A percentile compares a stretch with the other conserved stretches of the same genome.
These are phyloP conservation scores for Chondrilla cf. caribensis DNA, from an alignment of 37 sponge, comb jelly and placozoan species.

Conservation along the genomic window DNA sequence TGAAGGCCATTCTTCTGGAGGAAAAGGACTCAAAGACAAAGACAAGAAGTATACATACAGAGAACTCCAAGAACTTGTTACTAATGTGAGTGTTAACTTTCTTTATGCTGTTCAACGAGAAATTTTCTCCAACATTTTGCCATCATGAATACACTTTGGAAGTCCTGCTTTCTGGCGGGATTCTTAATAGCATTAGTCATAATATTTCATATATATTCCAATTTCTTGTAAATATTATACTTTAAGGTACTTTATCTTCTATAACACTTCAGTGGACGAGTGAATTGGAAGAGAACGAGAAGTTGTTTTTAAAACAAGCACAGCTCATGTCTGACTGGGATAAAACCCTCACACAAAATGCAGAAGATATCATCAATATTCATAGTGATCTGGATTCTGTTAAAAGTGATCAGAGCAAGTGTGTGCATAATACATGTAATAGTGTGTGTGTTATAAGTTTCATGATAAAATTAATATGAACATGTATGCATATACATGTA, in stretches of 20 bases:
- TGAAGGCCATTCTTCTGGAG: no score
- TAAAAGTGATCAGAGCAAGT: background rate
- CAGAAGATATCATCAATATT: slow-evolving; percentile 69
- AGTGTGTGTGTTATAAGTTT: no score
- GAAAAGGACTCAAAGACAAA: background rate
- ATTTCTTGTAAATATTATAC: no score
- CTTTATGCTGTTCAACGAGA: no score
- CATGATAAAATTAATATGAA: no score
- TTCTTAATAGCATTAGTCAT: no score
- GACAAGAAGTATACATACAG: slow-evolving; percentile 79
- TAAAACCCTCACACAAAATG: slow-evolving; percentile 69
- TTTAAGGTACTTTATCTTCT: background rate
- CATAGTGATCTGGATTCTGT: background rate
- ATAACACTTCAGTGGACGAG: slow-evolving; percentile 72
- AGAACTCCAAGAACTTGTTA: slow-evolving; percentile 88
- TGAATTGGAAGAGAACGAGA: slow-evolving; percentile 90
- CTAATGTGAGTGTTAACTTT: slow-evolving; percentile 57
- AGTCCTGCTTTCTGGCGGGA: no score
- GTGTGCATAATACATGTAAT: background rate
- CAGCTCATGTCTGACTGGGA: slow-evolving; percentile 89
- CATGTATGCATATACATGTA: no score
- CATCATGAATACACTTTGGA: no score
- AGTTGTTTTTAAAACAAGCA: slow-evolving; percentile 89
- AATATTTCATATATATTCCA: no score
- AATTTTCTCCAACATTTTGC: no score